These are phyloP conservation scores for Tenodera sinensis DNA, from an alignment of 2,888 invertebrate species.

Conservation along the genomic window DNA sequence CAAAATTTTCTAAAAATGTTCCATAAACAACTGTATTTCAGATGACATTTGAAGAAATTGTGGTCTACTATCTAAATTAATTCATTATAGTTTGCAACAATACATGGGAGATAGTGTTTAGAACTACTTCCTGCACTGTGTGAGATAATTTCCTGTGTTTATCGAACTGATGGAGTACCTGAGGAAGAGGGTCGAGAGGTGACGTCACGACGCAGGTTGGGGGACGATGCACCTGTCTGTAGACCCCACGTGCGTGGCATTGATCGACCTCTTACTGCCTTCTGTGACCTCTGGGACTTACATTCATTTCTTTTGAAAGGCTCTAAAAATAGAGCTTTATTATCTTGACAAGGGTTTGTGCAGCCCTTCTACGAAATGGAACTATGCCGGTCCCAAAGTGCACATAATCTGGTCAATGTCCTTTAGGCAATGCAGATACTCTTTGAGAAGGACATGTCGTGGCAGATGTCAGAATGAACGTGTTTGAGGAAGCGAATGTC, in stretches of 20 bases:
- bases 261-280: not conserved
- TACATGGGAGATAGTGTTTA: too few species aligned
- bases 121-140: too few species aligned
- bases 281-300: not conserved
- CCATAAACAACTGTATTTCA: too few species aligned
- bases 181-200: not conserved
- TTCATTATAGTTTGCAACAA: too few species aligned
- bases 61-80: too few species aligned
- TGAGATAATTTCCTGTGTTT: not conserved
- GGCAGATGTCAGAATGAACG: too few species aligned
- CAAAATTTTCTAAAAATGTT: too few species aligned
- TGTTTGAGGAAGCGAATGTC: too few species aligned
- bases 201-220: not conserved
- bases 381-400: not conserved
- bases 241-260: not conserved
- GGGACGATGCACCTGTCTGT: not conserved
- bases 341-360: not conserved
- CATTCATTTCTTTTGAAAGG: not conserved
- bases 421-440: too few species aligned
- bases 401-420: not conserved
- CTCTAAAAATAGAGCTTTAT: not conserved
- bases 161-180: not conserved
- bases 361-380: not conserved
- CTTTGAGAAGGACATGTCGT: too few species aligned
- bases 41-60: too few species aligned